Percentiles rank a stretch among this genome's conserved stretches.
phyloP scores from a whole-genome alignment of 2,888 invertebrate genomes.

The Athripsodes cinereus region DNA sequence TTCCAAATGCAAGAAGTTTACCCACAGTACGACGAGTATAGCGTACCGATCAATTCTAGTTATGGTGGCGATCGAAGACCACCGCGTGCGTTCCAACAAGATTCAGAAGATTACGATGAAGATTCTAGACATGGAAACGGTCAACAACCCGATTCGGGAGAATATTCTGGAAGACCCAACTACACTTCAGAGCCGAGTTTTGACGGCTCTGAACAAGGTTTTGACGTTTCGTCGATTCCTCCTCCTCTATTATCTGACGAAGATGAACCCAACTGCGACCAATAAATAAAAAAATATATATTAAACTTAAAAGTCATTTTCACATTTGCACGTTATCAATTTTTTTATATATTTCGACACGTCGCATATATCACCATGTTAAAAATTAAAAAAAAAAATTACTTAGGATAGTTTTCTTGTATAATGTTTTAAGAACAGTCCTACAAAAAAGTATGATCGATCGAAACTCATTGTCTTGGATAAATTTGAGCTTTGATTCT shows the following conservation, averaged over 20 bases:
- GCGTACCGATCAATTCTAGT: conserved; percentile 31
- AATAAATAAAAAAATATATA: conserved; percentile 5
- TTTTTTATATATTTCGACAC: no score
- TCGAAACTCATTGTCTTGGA: no score
- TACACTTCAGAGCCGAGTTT: conserved; percentile 51
- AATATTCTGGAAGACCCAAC: conserved; percentile 27
- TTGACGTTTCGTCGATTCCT: conserved; percentile 71
- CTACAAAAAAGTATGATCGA: no score
- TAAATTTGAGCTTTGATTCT: no score
- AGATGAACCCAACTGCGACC: conserved; percentile 41
- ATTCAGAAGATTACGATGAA: conserved; percentile 13
- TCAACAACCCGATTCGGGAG: conserved; percentile 41
- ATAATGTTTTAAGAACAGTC: no score
- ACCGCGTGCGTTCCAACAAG: conserved; percentile 9
- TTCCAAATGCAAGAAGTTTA: conserved; percentile 47
- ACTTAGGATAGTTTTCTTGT: no score
- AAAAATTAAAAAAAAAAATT: no score
- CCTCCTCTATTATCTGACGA: conserved; percentile 71
- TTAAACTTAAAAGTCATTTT: not conserved
- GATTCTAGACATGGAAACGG: conserved; percentile 43
- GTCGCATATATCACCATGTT: no score
- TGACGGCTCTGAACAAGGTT: conserved; percentile 65
- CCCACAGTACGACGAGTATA: conserved; percentile 41
- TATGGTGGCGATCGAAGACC: conserved; percentile 31
- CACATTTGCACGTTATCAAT: no score